A percentile compares a stretch with the other conserved stretches of the same genome.
These are phyloP conservation scores for Drosophila fuyamai DNA, from an alignment of 1,140 invertebrate genomes.

Conservation along the genomic window DNA sequence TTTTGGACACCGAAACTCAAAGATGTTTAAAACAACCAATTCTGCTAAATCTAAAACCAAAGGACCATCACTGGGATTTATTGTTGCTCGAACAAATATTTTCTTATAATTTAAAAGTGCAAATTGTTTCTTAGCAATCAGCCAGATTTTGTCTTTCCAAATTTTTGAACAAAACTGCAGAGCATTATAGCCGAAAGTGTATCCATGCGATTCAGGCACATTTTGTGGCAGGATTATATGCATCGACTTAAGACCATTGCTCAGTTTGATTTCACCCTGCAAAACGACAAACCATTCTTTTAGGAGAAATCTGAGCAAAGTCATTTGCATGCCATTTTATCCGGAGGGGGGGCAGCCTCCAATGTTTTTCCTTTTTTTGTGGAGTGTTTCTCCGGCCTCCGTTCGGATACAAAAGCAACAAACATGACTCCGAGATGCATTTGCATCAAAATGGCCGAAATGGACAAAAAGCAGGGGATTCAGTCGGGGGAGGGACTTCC, in stretches of 20 bases:
- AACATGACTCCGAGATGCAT: conserved; percentile 66
- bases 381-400: background rate
- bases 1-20: background rate
- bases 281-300: conserved; percentile 11
- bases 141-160: conserved; percentile 23
- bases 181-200: background rate
- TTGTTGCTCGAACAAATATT: conserved; percentile 16
- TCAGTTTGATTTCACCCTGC: conserved; percentile 10
- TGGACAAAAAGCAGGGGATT: background rate
- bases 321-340: conserved; percentile 73
- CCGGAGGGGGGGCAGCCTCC: conserved; percentile 7
- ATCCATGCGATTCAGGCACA: conserved; percentile 2
- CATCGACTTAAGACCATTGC: conserved; percentile 2
- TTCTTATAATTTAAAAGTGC: conserved; percentile 1
- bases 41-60: background rate
- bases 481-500: conserved; percentile 9
- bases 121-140: background rate
- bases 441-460: conserved; percentile 71
- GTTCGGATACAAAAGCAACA: conserved; percentile 16
- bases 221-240: conserved; percentile 1
- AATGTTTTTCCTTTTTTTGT: background rate
- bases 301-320: conserved; percentile 52
- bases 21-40: background rate
- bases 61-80: background rate
- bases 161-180: background rate